phyloP scores from a whole-genome alignment of 2,113 vertebrate species.

The Sardina pilchardus region DNA sequence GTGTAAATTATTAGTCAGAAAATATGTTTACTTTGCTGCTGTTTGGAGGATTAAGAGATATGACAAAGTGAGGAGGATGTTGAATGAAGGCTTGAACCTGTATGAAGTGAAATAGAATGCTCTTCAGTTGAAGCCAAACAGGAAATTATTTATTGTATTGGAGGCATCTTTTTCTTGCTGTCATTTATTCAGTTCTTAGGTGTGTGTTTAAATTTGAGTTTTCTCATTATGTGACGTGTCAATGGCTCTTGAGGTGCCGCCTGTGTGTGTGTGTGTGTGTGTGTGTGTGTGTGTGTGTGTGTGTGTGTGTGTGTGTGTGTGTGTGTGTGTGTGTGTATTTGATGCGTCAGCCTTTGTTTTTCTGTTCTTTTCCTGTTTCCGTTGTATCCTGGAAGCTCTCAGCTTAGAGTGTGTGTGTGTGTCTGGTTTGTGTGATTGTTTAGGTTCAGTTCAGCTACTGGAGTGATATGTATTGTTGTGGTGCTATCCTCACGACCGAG shows the following conservation, averaged over 20 bases:
- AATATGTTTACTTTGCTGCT: neutral
- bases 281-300: neutral
- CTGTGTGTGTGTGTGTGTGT: neutral
- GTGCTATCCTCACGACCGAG: neutral
- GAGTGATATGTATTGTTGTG: neutral
- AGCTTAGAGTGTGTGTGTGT: neutral
- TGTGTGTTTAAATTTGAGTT: constrained; percentile 27
- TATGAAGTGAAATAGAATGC: no score
- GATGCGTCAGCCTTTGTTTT: neutral
- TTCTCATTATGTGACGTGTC: no score
- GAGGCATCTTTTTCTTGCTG: constrained; percentile 33
- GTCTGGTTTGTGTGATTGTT: neutral
- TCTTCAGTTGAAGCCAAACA: no score
- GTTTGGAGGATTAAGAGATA: neutral
- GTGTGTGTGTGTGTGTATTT: neutral
- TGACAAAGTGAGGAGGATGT: neutral
- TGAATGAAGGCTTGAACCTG: neutral
- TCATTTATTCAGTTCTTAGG: constrained; percentile 35
- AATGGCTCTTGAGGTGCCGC: no score
- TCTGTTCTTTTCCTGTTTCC: neutral
- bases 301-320: neutral
- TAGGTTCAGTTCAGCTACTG: neutral
- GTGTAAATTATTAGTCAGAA: neutral
- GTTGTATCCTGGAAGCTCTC: neutral
- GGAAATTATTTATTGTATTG: no score